phyloP scores from a whole-genome alignment of 2,888 invertebrate species.

The Clusia tigrina region DNA sequence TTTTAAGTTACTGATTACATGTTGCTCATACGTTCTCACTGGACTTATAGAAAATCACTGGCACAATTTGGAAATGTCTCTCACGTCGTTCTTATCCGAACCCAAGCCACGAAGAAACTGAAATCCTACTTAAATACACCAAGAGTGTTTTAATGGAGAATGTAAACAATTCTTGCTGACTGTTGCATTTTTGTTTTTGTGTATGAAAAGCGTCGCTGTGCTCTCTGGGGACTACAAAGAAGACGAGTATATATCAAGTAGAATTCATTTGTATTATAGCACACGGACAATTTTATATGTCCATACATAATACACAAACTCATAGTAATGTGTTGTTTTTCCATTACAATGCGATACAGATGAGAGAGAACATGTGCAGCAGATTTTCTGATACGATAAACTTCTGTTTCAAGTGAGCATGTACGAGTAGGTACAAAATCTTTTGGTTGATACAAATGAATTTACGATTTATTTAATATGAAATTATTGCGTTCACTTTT shows the following conservation, averaged over 20 bases:
- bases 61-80: too few relatives aligned
- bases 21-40: neutral
- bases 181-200: slow-evolving; percentile 13
- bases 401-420: neutral
- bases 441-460: too few relatives aligned
- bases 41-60: too few relatives aligned
- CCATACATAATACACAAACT: too few relatives aligned
- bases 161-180: slow-evolving; percentile 5
- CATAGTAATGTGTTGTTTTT: too few relatives aligned
- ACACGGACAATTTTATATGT: neutral
- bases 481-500: too few relatives aligned
- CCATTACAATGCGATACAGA: neutral
- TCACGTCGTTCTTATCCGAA: neutral
- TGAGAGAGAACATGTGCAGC: neutral
- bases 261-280: neutral
- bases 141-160: neutral
- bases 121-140: too few relatives aligned
- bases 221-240: neutral
- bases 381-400: neutral
- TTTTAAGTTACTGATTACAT: neutral
- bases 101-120: slow-evolving; percentile 8
- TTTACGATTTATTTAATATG: too few relatives aligned
- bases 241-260: neutral
- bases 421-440: too few relatives aligned
- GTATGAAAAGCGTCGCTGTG: neutral